phyloP scores from a whole-genome alignment of 2,888 invertebrate genomes.

The Limenitis camilla region DNA sequence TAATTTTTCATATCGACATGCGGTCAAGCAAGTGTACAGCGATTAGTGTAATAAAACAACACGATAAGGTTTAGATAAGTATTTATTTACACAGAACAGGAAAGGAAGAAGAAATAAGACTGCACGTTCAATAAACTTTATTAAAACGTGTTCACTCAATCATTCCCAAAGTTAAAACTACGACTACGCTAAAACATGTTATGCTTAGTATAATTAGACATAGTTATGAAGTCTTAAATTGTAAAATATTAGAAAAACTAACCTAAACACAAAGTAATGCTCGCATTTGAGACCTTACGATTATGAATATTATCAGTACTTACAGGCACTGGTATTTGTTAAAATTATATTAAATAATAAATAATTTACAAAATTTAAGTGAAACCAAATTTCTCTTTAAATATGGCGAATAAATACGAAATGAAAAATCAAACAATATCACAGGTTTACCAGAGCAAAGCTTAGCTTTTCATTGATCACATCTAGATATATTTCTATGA shows the following conservation, averaged over 20 bases:
- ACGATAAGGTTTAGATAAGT: conserved; percentile 37
- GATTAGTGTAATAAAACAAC: conserved; percentile 62
- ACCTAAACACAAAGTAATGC: conserved; percentile 38
- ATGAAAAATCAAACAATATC: conserved; percentile 49
- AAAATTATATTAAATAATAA: conserved; percentile 24
- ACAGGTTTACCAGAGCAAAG: conserved; percentile 48
- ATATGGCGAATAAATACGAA: conserved; percentile 1
- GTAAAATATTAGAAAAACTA: conserved; percentile 25
- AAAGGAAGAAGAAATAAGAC: conserved; percentile 25
- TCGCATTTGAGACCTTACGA: conserved; percentile 31
- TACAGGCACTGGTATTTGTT: conserved; percentile 64
- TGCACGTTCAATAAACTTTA: conserved; percentile 34
- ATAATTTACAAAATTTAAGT: conserved; percentile 26
- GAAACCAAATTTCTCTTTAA: conserved; percentile 1
- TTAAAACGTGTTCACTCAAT: conserved; percentile 24
- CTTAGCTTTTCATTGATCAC: conserved; percentile 26
- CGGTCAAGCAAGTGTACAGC: conserved; percentile 42
- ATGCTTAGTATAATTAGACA: conserved; percentile 15
- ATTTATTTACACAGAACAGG: conserved; percentile 48
- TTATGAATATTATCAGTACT: conserved; percentile 66
- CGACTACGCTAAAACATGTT: conserved; percentile 15
- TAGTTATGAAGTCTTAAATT: conserved; percentile 12
- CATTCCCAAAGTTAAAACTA: conserved; percentile 17
- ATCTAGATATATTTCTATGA: conserved; percentile 24
- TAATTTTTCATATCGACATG: conserved; percentile 26